These are phyloP conservation scores for Pocillopora meandrina DNA, from an alignment of 92 coral and sea anemone species.

Conservation along the genomic window DNA sequence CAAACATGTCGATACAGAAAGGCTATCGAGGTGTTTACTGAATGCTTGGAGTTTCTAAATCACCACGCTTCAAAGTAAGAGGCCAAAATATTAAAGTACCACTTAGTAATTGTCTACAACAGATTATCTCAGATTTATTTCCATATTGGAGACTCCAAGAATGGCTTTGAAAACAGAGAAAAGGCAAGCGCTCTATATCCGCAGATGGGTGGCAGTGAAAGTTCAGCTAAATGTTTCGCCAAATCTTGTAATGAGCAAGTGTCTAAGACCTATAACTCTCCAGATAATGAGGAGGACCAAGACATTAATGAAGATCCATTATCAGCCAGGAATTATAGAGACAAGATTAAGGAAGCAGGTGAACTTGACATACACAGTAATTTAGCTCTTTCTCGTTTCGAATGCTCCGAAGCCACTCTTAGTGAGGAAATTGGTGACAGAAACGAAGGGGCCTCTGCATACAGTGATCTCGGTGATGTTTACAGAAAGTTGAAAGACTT, in stretches of 20 bases:
- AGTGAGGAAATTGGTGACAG: background rate
- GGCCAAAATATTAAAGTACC: background rate
- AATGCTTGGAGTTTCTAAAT: background rate
- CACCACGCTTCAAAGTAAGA: background rate
- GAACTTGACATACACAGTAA: background rate
- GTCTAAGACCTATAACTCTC: background rate
- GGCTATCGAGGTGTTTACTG: slow-evolving; percentile 1
- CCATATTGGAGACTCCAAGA: background rate
- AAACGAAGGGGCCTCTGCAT: background rate
- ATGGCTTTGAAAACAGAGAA: background rate
- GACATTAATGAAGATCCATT: background rate
- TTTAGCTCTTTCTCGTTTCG: background rate
- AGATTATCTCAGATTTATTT: background rate
- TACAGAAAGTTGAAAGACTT: background rate
- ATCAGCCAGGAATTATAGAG: background rate
- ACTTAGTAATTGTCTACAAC: background rate
- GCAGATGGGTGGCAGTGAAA: background rate
- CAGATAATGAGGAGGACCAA: background rate
- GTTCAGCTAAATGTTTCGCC: background rate
- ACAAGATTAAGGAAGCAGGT: background rate
- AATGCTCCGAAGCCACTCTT: background rate
- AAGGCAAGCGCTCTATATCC: background rate
- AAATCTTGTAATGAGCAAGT: background rate
- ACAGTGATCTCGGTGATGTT: background rate
- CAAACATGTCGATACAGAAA: slow-evolving; percentile 10